Evolutionary conservation across 2,797 vertebrate species (phyloP), one percentile per base, ranked within the genome.

Genomic region (Tenualosa thibaudeaui): DNA sequence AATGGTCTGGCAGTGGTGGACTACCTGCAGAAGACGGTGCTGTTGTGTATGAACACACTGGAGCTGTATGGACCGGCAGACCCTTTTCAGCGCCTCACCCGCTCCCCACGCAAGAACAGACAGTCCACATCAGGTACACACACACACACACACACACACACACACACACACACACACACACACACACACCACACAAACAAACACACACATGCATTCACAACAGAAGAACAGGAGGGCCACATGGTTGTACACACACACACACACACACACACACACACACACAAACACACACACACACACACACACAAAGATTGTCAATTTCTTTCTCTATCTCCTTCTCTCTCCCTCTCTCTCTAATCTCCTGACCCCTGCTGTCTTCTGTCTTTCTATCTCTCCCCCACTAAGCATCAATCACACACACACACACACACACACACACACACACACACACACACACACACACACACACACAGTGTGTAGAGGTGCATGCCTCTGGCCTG

Each of bases 1-100:
- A 98, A 95, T 85, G 98, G 98, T 85, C 93, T 99, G 84, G 97
- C 95, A 0, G 95, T 99, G 86, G 97, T 99, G 93, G 98, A 99
- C 95, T 98, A 97, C 91, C 95, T 98, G 89, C 98, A 99, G 96
- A 99, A 97, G 95, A 97, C 93, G 58, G 89, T 98, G 54, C 90
- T 99, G 85, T 92, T 99, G 91, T 98, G 97, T 92, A 96, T 98
- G 96, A 97, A 96, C 37, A 98, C 96, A 26, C 89, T 97, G 90
- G 97, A 99, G 84, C 91, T 99, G 10, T 99, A 98, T 0, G 97
- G 97, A 89, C 96, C 96, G 1, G 95, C 96, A 0, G 98, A 99
- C 91, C 96, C 97, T 0, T 99, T 97, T 93, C 98, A 98, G 89
- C 96, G 97, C 65, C 97, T 99, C 83, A 97, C 96, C 58, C 97